Evolutionary conservation across 2,797 vertebrate genomes (phyloP), one percentile per base, ranked within the genome.

Genomic region (Diplodus sargus): DNA sequence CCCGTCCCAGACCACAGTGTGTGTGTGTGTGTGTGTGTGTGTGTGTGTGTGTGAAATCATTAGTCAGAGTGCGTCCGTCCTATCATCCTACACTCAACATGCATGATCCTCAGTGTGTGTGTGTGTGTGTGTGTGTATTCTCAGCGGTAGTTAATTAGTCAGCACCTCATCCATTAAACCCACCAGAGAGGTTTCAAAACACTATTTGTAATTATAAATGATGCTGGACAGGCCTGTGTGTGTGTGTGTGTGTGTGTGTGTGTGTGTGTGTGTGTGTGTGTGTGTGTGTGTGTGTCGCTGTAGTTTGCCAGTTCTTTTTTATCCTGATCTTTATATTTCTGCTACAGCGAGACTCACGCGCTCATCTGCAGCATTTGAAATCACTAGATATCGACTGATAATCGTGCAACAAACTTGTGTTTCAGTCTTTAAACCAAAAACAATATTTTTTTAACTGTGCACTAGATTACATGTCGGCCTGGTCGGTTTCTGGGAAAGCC

Each of bases 91-190:
- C 47, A 23, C 65, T 61, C 47, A 70, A 34, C 67, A 45, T 56
- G 53, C 23, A 23, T 3, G 18, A 34, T 34, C 34, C 34, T 20
- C 5, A n/a, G 9, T 51, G 49, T 10, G 14, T 60, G 66, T 43
- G 20, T 28, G 42, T 42, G 66, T 34, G n/a, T 57, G 25, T 64
- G 43, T 43, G 68, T 63, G 52, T 57, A 17, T 59, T 63, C 76
- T 56, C 63, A 9, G 76, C 14, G 28, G 54, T 67, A 42, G 18
- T 56, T 79, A 78, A 81, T 73, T 70, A 54, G 42, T 76, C 49
- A 74, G 59, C 68, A 42, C 59, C 65, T 81, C 53, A 61, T 69
- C 25, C 54, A 23, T 79, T 78, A 78, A 71, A 43, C 67, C 54
- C 58, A 25, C 63, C 45, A 20, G 0, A 71, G 69, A 53, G 42